A percentile compares a stretch with the other conserved stretches of the same genome.
These are phyloP conservation scores for Chelonoidis abingdonii DNA, from an alignment of 2,113 vertebrate genomes.

Conservation along the genomic window DNA sequence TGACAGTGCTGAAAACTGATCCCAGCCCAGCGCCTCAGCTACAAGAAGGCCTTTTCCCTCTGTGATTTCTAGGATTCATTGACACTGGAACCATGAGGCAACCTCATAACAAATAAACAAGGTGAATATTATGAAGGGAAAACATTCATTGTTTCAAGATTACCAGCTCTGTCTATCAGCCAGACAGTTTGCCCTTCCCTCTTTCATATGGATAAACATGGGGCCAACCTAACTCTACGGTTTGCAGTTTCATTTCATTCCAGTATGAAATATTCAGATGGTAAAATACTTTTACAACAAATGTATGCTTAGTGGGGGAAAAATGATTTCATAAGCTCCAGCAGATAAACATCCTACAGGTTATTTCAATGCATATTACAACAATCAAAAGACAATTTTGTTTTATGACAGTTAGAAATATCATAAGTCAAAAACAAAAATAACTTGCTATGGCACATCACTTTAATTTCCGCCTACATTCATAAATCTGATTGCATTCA, in stretches of 20 bases:
- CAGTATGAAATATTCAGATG: not conserved
- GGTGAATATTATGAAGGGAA: not conserved
- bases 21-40: not conserved
- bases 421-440: constrained; percentile 42
- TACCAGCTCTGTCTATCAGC: not conserved
- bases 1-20: not conserved
- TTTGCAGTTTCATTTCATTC: not conserved
- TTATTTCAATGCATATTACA: constrained; percentile 57
- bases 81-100: not conserved
- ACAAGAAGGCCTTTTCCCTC: not conserved
- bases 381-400: constrained; percentile 70
- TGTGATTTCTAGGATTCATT: not conserved
- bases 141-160: not conserved
- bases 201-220: not conserved
- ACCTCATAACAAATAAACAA: accelerated
- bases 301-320: constrained; percentile 27
- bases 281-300: constrained; percentile 19
- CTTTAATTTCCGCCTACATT: constrained; percentile 54
- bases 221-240: accelerated
- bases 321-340: constrained; percentile 47
- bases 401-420: constrained; percentile 58
- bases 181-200: not conserved
- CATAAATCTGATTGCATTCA: constrained; percentile 47
- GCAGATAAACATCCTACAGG: constrained; percentile 63
- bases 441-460: not conserved